Base-by-base conservation (phyloP, 37 sponge, comb jelly and placozoan genomes). In the Amphimedon queenslandica region DNA sequence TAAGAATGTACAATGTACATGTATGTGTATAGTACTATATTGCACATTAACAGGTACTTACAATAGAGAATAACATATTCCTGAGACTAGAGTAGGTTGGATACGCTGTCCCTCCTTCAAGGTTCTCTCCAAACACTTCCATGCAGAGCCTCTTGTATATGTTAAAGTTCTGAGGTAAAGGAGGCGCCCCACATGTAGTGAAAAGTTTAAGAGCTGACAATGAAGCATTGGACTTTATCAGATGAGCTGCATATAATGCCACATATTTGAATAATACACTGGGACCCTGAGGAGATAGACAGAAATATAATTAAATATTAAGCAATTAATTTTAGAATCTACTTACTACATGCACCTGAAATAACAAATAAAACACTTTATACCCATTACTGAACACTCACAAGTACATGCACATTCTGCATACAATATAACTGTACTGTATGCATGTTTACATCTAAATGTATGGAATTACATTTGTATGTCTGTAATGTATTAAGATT, bases 81-180 rank as follows among this genome's bases (percentile, higher is more conserved):
- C 97, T 76, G n/a, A 96, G 86, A 38, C 75, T 63, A 28, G 97
- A 58, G 70, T 79, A 90, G 1, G 83, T 84, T 29, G 40, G 13
- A 77, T 84, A 96, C n/a, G 81, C 87, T 33, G 69, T 73, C 4
- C 28, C 58, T 16, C 89, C 86, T 24, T 72, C 84, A 66, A 74
- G 41, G 1, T 56, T 64, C 24, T 32, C 29, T 10, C 77, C 53
- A 39, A 92, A 76, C 40, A 91, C 74, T 51, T 94, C 99, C 61
- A 74, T 29, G 84, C 93, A 91, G 34, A 98, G 64, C 40, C 84
- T 73, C 73, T 91, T 92, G 86, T 95, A 98, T 55, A 93, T 93
- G 57, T 93, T 93, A 66, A 90, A 93, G 76, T 90, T 94, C 89
- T 94, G 84, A 34, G 94, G 79, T 67, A 79, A 92, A n/a, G 93